Evolutionary conservation across 2,888 invertebrate species (phyloP).

Genomic region (Acronicta alni): DNA sequence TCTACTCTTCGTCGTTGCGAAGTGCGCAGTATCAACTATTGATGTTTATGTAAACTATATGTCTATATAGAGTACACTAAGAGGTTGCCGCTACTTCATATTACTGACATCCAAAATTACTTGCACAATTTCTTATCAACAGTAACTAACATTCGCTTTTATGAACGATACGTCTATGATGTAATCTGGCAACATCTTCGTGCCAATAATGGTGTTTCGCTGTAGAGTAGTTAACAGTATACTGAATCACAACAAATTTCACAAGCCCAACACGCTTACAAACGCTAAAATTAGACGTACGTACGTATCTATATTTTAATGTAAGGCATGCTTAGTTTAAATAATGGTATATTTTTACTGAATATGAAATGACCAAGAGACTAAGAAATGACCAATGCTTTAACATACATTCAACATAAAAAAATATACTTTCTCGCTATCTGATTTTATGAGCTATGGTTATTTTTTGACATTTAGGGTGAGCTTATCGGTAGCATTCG

Average conservation of each 20-base stretch:
- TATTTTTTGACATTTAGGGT: conserved; percentile 8
- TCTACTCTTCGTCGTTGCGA: conserved; percentile 63
- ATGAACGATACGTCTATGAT: conserved; percentile 3
- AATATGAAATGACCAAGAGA: no score
- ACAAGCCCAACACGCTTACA: conserved; percentile 69
- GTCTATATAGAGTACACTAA: conserved; percentile 56
- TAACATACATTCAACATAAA: not conserved
- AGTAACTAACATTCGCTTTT: conserved; percentile 11
- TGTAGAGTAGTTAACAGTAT: conserved; percentile 66
- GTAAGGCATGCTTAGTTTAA: conserved; percentile 47
- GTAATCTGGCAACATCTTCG: conserved; percentile 84
- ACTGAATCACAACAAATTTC: conserved; percentile 62
- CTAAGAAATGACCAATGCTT: conserved; percentile 5
- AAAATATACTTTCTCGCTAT: not conserved
- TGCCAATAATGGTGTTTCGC: conserved; percentile 59
- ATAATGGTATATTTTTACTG: conserved; percentile 9
- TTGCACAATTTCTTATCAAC: conserved; percentile 10
- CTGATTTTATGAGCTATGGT: not conserved
- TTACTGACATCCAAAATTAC: not conserved
- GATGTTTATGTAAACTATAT: conserved; percentile 50
- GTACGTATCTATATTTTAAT: conserved; percentile 26
- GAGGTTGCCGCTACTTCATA: conserved; percentile 65
- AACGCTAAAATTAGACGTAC: conserved; percentile 60
- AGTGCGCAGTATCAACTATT: conserved; percentile 55
- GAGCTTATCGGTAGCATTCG: conserved; percentile 26